Percentiles rank a stretch among this genome's conserved stretches.
Evolutionary conservation across 2,113 vertebrate species (phyloP).

Genomic region (Petromus typicus): DNA sequence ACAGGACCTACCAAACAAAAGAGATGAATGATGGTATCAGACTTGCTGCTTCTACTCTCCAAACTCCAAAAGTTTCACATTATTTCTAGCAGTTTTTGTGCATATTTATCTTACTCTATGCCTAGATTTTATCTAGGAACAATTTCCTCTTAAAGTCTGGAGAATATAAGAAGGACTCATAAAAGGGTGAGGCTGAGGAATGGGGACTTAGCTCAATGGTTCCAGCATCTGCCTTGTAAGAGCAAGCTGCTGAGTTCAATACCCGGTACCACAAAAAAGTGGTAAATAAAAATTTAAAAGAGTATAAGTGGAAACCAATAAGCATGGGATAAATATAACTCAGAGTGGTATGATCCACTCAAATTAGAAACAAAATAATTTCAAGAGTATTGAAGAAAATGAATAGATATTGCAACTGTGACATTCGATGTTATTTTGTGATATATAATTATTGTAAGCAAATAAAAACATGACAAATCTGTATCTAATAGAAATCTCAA

Average conservation of each 20-base stretch:
- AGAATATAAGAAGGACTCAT: neutral
- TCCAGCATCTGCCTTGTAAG: no score
- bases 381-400: slow-evolving; percentile 20
- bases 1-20: neutral
- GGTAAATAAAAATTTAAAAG: no score
- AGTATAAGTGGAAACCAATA: neutral
- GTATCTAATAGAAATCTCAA: neutral
- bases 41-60: neutral
- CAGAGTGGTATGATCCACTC: neutral
- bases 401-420: neutral
- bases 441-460: neutral
- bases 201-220: no score
- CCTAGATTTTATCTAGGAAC: slow-evolving; percentile 3
- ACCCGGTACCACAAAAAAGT: no score
- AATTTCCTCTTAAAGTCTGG: neutral
- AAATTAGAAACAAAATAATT: slow-evolving; percentile 1
- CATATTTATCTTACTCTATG: neutral
- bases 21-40: neutral
- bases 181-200: neutral
- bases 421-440: neutral
- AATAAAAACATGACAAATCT: slow-evolving; percentile 26
- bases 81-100: neutral
- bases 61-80: neutral
- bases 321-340: neutral
- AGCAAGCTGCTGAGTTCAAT: no score